Evolutionary conservation across 2,797 vertebrate genomes (phyloP).

Genomic region (Xenentodon cancila): DNA sequence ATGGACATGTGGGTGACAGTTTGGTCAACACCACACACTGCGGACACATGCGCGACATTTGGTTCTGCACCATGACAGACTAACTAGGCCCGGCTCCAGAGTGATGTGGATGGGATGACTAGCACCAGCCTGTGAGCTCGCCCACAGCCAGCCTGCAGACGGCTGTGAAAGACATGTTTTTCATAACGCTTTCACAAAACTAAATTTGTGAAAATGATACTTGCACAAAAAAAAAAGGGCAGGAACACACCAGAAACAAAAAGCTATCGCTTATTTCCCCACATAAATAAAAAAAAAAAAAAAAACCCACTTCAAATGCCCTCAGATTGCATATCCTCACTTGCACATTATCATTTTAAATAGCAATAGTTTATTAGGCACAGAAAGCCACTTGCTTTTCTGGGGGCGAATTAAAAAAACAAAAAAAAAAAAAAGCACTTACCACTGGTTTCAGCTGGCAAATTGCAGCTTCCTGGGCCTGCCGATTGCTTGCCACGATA

Average conservation of each 20-base stretch:
- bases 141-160: constrained; percentile 66
- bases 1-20: constrained; percentile 57
- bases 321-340: constrained; percentile 49
- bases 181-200: constrained; percentile 34
- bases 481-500: constrained; percentile 75
- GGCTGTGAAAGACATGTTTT: constrained; percentile 60
- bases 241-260: constrained; percentile 29
- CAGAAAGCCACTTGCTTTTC: constrained; percentile 66
- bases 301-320: constrained; percentile 60
- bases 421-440: constrained; percentile 28
- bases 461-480: constrained; percentile 79
- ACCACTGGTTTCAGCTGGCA: constrained; percentile 75
- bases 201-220: constrained; percentile 61
- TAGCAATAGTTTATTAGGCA: constrained; percentile 67
- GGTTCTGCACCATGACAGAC: constrained; percentile 60
- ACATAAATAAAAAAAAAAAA: constrained; percentile 36
- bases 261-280: constrained; percentile 34
- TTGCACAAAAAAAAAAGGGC: constrained; percentile 19
- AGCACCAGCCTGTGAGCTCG: constrained; percentile 60
- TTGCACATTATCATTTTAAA: constrained; percentile 51
- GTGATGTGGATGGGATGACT: constrained; percentile 62
- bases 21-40: constrained; percentile 40
- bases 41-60: constrained; percentile 60
- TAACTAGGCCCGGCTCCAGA: constrained; percentile 40
- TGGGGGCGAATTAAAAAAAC: background rate